Evolutionary conservation across 2,797 vertebrate genomes (phyloP).

Genomic region (Diplodus sargus): DNA sequence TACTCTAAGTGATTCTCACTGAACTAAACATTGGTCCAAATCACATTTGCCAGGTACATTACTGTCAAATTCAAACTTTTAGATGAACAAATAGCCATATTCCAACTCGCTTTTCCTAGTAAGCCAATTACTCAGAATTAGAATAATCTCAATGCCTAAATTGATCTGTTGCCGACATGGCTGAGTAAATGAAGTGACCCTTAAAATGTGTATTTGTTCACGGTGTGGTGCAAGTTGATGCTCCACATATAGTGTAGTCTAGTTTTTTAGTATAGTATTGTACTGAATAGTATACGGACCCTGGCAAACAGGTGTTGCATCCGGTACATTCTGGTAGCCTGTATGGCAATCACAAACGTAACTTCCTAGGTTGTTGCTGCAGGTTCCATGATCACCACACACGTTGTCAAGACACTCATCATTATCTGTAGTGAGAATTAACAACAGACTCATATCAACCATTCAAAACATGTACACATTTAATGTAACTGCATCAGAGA

Average conservation of each 20-base stretch:
- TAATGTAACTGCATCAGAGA: background rate
- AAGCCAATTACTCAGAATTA: background rate
- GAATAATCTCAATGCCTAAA: no score
- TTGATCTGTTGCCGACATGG: no score
- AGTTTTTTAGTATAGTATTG: background rate
- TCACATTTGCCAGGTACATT: background rate
- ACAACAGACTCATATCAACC: background rate
- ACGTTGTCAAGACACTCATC: conserved; percentile 47
- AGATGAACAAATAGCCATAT: background rate
- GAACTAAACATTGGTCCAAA: background rate
- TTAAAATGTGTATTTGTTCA: no score
- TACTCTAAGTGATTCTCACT: background rate
- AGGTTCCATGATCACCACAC: conserved; percentile 55
- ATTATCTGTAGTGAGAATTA: conserved; percentile 43
- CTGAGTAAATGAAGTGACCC: no score
- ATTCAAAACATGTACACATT: background rate
- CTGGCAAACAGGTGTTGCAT: conserved; percentile 35
- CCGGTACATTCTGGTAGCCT: conserved; percentile 18
- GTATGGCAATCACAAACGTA: conserved; percentile 31
- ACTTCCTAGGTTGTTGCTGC: conserved; percentile 46
- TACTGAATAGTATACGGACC: background rate
- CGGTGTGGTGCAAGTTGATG: background rate
- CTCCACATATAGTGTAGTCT: no score
- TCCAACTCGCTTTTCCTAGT: background rate
- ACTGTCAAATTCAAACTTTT: background rate